Percentiles rank a stretch among this genome's conserved stretches.
These are phyloP conservation scores for Pterois miles DNA, from an alignment of 2,797 vertebrate species.

Conservation along the genomic window DNA sequence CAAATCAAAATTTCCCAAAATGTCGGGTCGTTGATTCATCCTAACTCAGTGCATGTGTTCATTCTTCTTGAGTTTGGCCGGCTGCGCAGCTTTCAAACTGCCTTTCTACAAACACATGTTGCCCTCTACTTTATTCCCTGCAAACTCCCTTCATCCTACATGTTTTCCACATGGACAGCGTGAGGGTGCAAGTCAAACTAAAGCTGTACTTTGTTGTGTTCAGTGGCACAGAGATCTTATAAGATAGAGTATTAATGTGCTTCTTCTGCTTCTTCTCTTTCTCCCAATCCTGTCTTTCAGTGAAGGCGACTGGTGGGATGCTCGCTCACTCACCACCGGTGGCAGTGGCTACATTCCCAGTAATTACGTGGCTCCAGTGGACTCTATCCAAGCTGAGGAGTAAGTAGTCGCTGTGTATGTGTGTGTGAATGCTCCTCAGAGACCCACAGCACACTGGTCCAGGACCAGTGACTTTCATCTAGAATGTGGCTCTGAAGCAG, in stretches of 20 bases:
- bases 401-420: slow-evolving; percentile 77
- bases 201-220: slow-evolving; percentile 6
- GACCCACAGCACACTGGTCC: neutral
- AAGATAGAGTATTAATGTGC: slow-evolving; percentile 18
- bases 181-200: neutral
- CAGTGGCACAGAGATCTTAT: neutral
- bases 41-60: neutral
- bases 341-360: slow-evolving; percentile 97
- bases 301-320: slow-evolving; percentile 99
- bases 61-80: neutral
- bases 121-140: neutral
- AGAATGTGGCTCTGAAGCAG: slow-evolving; percentile 1
- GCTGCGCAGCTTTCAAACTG: neutral
- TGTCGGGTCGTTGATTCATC: neutral
- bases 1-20: neutral
- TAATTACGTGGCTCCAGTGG: slow-evolving; percentile 97
- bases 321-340: slow-evolving; percentile 93
- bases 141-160: neutral
- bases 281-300: slow-evolving; percentile 78
- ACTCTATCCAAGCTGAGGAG: slow-evolving; percentile 99
- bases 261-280: neutral
- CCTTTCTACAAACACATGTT: neutral
- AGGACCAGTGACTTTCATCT: slow-evolving; percentile 11
- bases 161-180: neutral
- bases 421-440: neutral